Evolutionary conservation across 2,888 invertebrate species (phyloP), one percentile per base, ranked within the genome.

Genomic region (Habroteleia sp.): DNA sequence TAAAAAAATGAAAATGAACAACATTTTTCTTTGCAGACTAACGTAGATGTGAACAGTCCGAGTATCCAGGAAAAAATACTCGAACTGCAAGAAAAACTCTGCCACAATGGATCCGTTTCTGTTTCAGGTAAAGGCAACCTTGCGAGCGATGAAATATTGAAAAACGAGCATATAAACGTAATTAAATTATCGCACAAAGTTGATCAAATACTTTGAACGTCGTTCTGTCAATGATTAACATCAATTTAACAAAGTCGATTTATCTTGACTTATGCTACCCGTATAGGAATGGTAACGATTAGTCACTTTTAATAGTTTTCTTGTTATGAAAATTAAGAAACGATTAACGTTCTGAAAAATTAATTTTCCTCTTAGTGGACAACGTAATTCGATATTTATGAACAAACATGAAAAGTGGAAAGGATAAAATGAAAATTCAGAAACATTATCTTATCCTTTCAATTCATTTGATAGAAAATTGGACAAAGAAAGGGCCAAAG

Each of bases 21-120:
- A n/a, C n/a, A n/a, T 17, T 8, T 33, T 50, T 39, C 23, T 50
- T 3, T 17, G 17, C 78, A 85, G 83, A 80, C 84, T 54, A 80
- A 81, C 62, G 74, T 77, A 17, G 84, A 83, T 48, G 82, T 83
- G 58, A 84, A 81, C 71, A 84, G 84, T 25, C 82, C 82, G 4
- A 77, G 48, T n/a, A 80, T 84, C 31, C 87, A 87, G 44, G 73
- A 81, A 10, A 74, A 76, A 42, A 83, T 82, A 62, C 80, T 84
- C 37, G 77, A 82, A 29, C 48, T 72, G 20, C 81, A 83, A 25
- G 82, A 79, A 3, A 74, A 66, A 7, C 76, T 65, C n/a, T 87
- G 87, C 39, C 78, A 81, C 52, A 79, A 80, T 56, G 84, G 82
- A 2, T 75, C 80, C 11, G 41, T 78, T 17, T 42, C 68, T 2